Conservation (phyloP, 2,113 vertebrate species). For the Mystacornis crossleyi region DNA sequence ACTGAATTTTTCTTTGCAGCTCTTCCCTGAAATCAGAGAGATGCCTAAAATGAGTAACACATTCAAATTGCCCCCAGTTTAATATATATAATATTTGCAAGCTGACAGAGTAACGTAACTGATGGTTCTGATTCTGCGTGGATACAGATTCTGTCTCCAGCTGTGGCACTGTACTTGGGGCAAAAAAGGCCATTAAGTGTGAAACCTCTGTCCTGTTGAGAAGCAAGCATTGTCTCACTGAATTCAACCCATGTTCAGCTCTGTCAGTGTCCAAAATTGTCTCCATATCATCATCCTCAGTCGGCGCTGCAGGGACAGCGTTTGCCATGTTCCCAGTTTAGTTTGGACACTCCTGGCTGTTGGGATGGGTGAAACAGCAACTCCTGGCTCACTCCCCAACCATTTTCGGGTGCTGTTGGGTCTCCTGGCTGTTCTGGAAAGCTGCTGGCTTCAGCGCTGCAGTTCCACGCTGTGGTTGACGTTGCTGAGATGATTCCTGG, state of each 20-base stretch:
- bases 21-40: not conserved
- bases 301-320: not conserved
- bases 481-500: not conserved
- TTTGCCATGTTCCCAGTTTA: slow-evolving; percentile 7
- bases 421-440: slow-evolving; percentile 2
- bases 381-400: not conserved
- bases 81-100: not conserved
- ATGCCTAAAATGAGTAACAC: not conserved
- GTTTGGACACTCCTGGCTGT: slow-evolving; percentile 33
- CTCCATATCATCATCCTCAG: not conserved
- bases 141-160: not conserved
- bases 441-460: not conserved
- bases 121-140: not conserved
- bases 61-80: not conserved
- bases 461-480: not conserved
- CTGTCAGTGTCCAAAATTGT: slow-evolving; percentile 1
- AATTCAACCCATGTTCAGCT: not conserved
- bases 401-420: not conserved
- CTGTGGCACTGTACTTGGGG: not conserved
- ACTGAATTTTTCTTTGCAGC: slow-evolving; percentile 6
- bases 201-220: not conserved
- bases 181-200: not conserved
- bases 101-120: not conserved
- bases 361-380: not conserved
- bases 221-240: not conserved